Conservation (phyloP, 2,888 invertebrate species). For the Hypselothyrea guttata region DNA sequence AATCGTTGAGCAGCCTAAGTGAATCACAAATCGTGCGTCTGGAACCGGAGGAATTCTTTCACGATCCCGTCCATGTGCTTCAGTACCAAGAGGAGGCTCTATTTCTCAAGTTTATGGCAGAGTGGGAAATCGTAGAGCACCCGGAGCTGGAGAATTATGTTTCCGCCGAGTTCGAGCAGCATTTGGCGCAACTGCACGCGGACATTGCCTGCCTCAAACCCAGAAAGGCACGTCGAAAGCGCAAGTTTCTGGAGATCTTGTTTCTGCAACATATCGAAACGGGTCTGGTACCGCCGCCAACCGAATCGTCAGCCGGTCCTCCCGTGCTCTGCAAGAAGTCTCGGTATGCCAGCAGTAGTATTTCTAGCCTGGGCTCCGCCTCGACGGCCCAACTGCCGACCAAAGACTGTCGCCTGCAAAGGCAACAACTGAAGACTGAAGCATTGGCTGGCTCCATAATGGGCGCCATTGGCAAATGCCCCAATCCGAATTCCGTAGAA, state of each 20-base stretch:
- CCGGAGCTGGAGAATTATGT: conserved; percentile 76
- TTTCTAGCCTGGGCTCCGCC: conserved; percentile 32
- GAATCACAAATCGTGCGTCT: conserved; percentile 67
- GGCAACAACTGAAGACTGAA: conserved; percentile 77
- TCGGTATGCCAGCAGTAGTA: conserved; percentile 47
- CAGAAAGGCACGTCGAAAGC: conserved; percentile 31
- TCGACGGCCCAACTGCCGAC: conserved; percentile 51
- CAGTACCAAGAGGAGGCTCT: conserved; percentile 79
- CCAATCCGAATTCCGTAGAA: conserved; percentile 35
- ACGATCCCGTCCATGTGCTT: conserved; percentile 81
- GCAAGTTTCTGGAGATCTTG: conserved; percentile 65
- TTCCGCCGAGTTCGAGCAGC: conserved; percentile 81
- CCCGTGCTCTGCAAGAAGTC: conserved; percentile 60
- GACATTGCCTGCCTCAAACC: conserved; percentile 19
- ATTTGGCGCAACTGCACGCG: conserved; percentile 58
- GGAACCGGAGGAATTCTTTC: conserved; percentile 81
- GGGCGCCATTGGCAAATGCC: conserved; percentile 80
- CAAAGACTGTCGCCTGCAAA: conserved; percentile 76
- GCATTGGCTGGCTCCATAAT: conserved; percentile 79
- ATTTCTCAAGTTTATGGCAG: conserved; percentile 79
- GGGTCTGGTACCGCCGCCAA: conserved; percentile 62
- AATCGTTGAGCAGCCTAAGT: conserved; percentile 61
- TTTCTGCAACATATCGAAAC: conserved; percentile 71
- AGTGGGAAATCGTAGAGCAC: conserved; percentile 80
- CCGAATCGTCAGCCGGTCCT: not conserved